A percentile compares a stretch with the other conserved stretches of the same genome.
phyloP scores from a whole-genome alignment of 1,140 invertebrate genomes.

The Batillaria attramentaria region DNA sequence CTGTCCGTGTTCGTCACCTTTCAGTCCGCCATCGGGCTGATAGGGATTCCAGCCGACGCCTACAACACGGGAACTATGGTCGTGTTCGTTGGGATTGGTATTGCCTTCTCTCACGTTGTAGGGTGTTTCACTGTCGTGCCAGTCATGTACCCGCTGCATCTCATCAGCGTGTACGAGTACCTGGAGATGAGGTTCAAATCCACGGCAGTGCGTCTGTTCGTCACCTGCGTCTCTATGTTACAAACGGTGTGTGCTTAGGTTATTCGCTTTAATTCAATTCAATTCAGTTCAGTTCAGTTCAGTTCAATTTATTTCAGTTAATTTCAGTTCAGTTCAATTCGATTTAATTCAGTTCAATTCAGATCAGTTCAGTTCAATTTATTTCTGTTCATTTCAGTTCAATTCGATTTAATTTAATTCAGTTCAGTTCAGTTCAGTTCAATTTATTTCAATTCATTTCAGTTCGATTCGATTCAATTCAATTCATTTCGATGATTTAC shows the following conservation, averaged over 20 bases:
- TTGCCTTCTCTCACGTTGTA: conserved; percentile 45
- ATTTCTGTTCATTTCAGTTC: too few species aligned
- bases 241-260: conserved; percentile 50
- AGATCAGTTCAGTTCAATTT: too few species aligned
- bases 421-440: too few species aligned
- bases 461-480: too few species aligned
- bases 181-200: conserved; percentile 75
- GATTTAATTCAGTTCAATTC: too few species aligned
- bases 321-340: too few species aligned
- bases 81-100: conserved; percentile 13
- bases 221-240: conserved; percentile 45
- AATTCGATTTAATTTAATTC: too few species aligned
- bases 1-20: conserved; percentile 76
- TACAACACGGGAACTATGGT: conserved; percentile 73
- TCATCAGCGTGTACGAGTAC: conserved; percentile 77
- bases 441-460: too few species aligned
- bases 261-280: too few species aligned
- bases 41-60: conserved; percentile 89
- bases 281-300: too few species aligned
- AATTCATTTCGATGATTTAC: too few species aligned
- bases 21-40: conserved; percentile 88
- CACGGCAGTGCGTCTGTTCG: conserved; percentile 43
- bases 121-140: conserved; percentile 55
- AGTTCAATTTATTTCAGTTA: too few species aligned
- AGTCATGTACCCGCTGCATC: conserved; percentile 56